These are phyloP conservation scores for human DNA, from an alignment of 2,113 vertebrate species.

Conservation along the genomic window GRCh38 chr9:13388501-13389000, in stretches of 20 bases:
- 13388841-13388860: neutral
- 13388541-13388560: neutral
- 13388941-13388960: neutral
- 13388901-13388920: neutral
- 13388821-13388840: neutral
- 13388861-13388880: neutral
- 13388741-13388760: neutral
- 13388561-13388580: neutral
- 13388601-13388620: neutral
- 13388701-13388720: neutral
- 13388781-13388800: neutral
- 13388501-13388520: neutral
- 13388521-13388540: neutral
- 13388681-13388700: neutral
- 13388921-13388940: neutral
- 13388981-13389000: neutral
- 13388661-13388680: neutral
- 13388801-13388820: constrained; percentile 37
- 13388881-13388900: neutral
- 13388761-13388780: neutral
- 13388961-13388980: neutral
- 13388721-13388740: neutral
- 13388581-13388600: neutral
- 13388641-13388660: neutral
- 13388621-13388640: neutral